Base-by-base conservation (phyloP, 1,140 invertebrate species). In the Cardiocondyla obscurior region DNA sequence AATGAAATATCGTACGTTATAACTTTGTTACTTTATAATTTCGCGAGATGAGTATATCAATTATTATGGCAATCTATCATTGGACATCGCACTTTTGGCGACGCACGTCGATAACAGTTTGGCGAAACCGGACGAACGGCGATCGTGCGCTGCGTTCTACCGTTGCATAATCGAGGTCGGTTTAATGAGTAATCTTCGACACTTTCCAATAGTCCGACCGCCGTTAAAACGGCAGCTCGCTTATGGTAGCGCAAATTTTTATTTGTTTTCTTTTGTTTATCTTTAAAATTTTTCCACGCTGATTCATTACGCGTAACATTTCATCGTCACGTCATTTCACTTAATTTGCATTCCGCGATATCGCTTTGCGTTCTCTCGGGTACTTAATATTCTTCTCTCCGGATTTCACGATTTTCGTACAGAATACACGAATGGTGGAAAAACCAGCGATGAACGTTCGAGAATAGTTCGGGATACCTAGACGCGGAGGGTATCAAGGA, bases 341-440 rank as follows among this genome's bases (percentile, higher is more conserved):
- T 42, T 3, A 1, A 76, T 51, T 76, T 49, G 30, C 73, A 49
- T 36, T 39, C 14, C 12, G 30, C n/a, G 25, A 16, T 49, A 39
- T 16, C 8, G 53, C 22, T 33, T 39, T 39, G 19, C 46, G 25
- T 33, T 74, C 55, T 30, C 10, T 14, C 30, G 42, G 30, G 28
- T 53, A 42, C 46, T 79, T 79, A 55, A 67, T 49, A 79, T 79
- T 79, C 74, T 25, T 79, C 74, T 69, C 62, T n/a, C 33, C 16
- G 42, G 46, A 36, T 74, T 12, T 49, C 39, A n/a, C 25, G 74
- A 79, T 79, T 79, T 79, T 67, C 60, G 46, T 58, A 22, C 7
- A 30, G 74, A 79, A 79, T 79, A 69, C 74, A 8, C 74, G 74
- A 79, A 79, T 53, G 74, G 10, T 30, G 62, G 74, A 79, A 79